phyloP scores from a whole-genome alignment of 2,888 invertebrate genomes.

The Notodromas monacha region DNA sequence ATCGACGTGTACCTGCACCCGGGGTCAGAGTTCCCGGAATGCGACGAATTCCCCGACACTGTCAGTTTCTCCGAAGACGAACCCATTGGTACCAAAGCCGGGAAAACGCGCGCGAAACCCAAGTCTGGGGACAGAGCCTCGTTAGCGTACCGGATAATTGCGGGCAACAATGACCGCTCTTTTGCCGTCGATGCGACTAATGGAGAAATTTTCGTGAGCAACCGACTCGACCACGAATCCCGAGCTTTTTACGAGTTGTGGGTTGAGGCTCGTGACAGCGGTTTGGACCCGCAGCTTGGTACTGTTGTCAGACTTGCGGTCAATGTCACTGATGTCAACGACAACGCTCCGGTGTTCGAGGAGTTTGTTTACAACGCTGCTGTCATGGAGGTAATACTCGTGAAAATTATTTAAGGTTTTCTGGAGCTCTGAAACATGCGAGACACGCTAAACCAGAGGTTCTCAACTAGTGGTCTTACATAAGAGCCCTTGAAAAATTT shows the following conservation, averaged over 20 bases:
- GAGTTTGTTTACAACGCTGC: slow-evolving; percentile 45
- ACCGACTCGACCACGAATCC: slow-evolving; percentile 51
- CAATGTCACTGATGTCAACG: slow-evolving; percentile 72
- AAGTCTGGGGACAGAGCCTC: no score
- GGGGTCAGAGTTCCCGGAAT: slow-evolving; percentile 41
- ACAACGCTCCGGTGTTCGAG: slow-evolving; percentile 56
- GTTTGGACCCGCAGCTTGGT: slow-evolving; percentile 39
- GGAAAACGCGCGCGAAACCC: no score
- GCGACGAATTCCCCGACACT: slow-evolving; percentile 21
- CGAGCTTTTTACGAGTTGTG: slow-evolving; percentile 55
- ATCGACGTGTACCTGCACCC: slow-evolving; percentile 41
- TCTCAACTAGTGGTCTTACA: no score
- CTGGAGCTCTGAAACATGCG: no score
- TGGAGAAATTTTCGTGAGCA: slow-evolving; percentile 45
- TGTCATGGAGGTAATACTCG: slow-evolving; percentile 35
- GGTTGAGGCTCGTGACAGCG: slow-evolving; percentile 61
- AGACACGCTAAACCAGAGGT: no score
- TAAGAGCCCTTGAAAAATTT: no score
- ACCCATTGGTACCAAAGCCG: no score
- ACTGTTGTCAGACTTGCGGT: slow-evolving; percentile 45
- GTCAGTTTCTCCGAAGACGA: slow-evolving; percentile 34
- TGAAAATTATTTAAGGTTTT: no score
- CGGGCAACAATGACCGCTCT: slow-evolving; percentile 72
- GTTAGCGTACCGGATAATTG: slow-evolving; percentile 52
- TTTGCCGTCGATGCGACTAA: slow-evolving; percentile 38